A percentile compares a stretch with the other conserved stretches of the same genome.
These are phyloP conservation scores for Lepeophtheirus nordmannii DNA, from an alignment of 2,888 invertebrate genomes.

Conservation along the genomic window DNA sequence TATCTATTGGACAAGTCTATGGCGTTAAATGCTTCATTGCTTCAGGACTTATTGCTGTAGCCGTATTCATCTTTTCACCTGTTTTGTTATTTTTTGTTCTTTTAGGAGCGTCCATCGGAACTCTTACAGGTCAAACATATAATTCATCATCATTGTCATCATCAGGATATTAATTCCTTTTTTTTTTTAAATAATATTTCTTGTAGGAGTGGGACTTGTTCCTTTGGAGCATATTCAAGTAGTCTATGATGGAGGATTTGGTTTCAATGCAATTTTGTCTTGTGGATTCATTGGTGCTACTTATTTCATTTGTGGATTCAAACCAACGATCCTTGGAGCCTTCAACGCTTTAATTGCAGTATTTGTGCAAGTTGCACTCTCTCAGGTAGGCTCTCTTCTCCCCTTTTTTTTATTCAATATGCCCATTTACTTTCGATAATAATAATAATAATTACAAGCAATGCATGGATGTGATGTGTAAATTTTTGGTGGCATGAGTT, in stretches of 20 bases:
- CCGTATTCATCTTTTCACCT: conserved; percentile 13
- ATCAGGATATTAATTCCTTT: too few species aligned
- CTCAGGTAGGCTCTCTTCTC: too few species aligned
- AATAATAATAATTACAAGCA: too few species aligned
- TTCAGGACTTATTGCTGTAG: conserved; percentile 10
- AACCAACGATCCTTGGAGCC: conserved; percentile 5
- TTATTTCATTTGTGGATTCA: conserved; percentile 10
- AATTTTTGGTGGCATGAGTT: too few species aligned
- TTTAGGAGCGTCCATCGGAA: conserved; percentile 14
- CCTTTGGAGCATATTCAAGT: neutral
- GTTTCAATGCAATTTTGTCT: conserved; percentile 11
- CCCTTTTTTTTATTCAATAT: too few species aligned
- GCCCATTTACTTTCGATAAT: too few species aligned
- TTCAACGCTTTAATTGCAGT: too few species aligned
- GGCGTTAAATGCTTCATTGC: neutral
- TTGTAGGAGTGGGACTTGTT: neutral
- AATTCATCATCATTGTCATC: neutral
- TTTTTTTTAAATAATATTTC: neutral
- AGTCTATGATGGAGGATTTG: conserved; percentile 19
- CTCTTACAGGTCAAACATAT: conserved; percentile 6
- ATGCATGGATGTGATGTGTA: too few species aligned
- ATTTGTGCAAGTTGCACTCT: too few species aligned
- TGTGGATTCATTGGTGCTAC: neutral
- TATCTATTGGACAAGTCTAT: conserved; percentile 20
- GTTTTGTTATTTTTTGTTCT: conserved; percentile 12